phyloP scores from a whole-genome alignment of 1,140 invertebrate species.

The Trypoxylus dichotomus region DNA sequence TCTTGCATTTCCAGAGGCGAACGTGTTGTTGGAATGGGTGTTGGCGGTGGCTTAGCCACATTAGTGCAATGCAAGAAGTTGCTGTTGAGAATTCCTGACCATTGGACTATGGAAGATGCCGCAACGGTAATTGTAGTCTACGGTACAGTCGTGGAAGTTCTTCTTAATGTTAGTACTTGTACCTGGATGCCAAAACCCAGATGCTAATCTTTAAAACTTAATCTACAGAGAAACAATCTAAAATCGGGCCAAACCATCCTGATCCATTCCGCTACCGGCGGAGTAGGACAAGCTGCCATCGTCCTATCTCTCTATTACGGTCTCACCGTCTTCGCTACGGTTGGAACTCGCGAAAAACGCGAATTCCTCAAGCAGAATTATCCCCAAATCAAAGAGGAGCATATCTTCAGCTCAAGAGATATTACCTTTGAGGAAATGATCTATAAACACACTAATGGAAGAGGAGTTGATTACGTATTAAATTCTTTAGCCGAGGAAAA shows the following conservation, averaged over 20 bases:
- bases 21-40: constrained; percentile 72
- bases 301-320: constrained; percentile 64
- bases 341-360: constrained; percentile 70
- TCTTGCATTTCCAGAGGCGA: constrained; percentile 55
- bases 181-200: neutral
- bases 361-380: constrained; percentile 61
- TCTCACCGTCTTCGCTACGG: constrained; percentile 72
- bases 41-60: constrained; percentile 63
- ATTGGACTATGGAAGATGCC: constrained; percentile 67
- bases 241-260: constrained; percentile 50
- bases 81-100: constrained; percentile 77
- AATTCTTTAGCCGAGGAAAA: constrained; percentile 71
- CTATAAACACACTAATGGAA: constrained; percentile 59
- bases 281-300: constrained; percentile 81
- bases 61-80: constrained; percentile 62
- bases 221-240: neutral
- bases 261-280: constrained; percentile 77
- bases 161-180: neutral
- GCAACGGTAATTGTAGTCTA: neutral
- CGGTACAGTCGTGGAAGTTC: neutral
- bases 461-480: constrained; percentile 67
- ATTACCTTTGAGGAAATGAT: constrained; percentile 64
- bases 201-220: neutral
- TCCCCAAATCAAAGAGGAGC: constrained; percentile 42
- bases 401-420: constrained; percentile 66